Conservation (phyloP, 2,888 invertebrate species). For the Chrysolina oricalcia region DNA sequence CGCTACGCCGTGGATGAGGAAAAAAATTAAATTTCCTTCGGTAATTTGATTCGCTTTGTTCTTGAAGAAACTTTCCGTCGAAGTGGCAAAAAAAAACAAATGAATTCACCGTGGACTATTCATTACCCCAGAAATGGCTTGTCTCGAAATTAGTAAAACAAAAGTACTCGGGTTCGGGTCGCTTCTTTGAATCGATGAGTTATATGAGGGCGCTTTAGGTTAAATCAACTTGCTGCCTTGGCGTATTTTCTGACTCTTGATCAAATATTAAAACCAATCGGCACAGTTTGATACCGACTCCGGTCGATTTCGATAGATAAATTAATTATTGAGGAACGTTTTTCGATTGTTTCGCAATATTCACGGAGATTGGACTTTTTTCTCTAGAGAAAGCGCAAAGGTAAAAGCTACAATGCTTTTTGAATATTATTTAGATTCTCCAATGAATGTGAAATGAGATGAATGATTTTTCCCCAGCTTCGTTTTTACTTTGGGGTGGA, state of each 20-base stretch:
- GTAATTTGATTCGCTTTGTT: conserved; percentile 46
- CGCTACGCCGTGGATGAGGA: conserved; percentile 27
- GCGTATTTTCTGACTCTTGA: background rate
- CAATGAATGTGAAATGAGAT: conserved; percentile 17
- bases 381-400: background rate
- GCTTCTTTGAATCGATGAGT: conserved; percentile 14
- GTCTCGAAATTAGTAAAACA: conserved; percentile 29
- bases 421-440: background rate
- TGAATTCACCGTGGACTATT: conserved; percentile 37
- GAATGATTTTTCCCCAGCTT: background rate
- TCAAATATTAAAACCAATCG: conserved; percentile 46
- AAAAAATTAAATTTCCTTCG: conserved; percentile 42
- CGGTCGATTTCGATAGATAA: conserved; percentile 18
- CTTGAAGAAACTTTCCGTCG: conserved; percentile 32
- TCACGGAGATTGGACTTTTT: background rate
- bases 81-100: conserved; percentile 44
- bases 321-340: conserved; percentile 20
- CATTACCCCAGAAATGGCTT: conserved; percentile 30
- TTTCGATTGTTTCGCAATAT: conserved; percentile 14
- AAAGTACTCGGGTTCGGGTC: background rate
- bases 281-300: conserved; percentile 26
- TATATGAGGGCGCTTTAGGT: conserved; percentile 12
- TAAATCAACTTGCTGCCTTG: conserved; percentile 16
- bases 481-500: background rate
- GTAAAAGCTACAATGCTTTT: background rate